These are phyloP conservation scores for Saguinus imperator DNA, from an alignment of 2,113 vertebrate species.

Conservation along the genomic window DNA sequence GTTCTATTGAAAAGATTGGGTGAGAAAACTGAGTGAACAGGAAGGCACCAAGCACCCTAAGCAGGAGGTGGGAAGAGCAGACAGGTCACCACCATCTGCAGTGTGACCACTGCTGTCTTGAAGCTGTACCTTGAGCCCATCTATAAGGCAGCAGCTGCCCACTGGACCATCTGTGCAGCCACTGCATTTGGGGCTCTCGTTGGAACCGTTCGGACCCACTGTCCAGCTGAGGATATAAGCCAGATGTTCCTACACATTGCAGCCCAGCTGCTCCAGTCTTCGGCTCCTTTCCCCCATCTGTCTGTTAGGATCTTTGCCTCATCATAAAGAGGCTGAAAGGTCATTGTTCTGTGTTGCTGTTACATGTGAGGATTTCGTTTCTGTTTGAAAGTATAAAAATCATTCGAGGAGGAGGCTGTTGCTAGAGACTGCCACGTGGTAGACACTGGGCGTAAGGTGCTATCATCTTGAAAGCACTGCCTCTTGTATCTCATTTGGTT, in stretches of 20 bases:
- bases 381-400: background rate
- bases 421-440: fast-evolving
- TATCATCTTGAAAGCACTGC: background rate
- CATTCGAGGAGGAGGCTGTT: background rate
- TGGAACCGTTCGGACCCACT: background rate
- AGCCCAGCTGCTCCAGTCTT: background rate
- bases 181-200: fast-evolving
- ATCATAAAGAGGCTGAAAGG: background rate
- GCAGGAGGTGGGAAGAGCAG: background rate
- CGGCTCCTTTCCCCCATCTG: background rate
- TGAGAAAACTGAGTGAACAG: background rate
- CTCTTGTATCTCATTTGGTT: background rate
- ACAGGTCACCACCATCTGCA: background rate
- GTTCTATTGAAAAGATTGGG: background rate
- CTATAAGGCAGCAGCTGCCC: background rate
- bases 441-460: background rate
- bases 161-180: background rate
- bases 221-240: background rate
- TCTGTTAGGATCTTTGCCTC: background rate
- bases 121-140: too few species aligned
- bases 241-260: too few species aligned
- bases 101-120: background rate
- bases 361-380: background rate
- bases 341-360: background rate
- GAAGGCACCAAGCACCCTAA: background rate